Conservation (phyloP, 2,113 vertebrate species). For the Leucopsar rothschildi region DNA sequence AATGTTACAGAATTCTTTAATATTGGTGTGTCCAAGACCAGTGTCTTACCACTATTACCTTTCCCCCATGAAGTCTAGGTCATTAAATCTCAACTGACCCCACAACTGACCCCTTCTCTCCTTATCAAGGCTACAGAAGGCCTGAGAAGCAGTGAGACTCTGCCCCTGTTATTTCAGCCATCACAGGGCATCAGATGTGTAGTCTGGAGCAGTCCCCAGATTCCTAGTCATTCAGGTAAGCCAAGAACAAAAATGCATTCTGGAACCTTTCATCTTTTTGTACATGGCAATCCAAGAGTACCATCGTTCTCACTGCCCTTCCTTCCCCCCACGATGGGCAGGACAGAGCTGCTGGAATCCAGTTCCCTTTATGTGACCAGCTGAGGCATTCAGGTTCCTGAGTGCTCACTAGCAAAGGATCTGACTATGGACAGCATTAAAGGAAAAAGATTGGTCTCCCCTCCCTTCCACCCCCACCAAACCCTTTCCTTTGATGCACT, state of each 20-base stretch:
- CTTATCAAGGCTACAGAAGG: not conserved
- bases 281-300: not conserved
- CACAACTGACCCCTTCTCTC: not conserved
- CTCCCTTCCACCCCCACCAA: not conserved
- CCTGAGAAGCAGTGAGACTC: not conserved
- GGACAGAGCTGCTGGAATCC: not conserved
- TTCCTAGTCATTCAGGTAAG: not conserved
- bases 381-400: not conserved
- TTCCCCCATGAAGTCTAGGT: not conserved
- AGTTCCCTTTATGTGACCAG: not conserved
- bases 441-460: not conserved
- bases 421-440: not conserved
- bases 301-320: not conserved
- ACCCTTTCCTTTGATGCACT: constrained; percentile 3
- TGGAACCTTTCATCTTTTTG: not conserved
- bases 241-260: not conserved
- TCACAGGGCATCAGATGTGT: not conserved
- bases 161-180: not conserved
- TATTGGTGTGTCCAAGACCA: not conserved
- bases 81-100: not conserved
- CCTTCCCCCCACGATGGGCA: not conserved
- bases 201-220: not conserved
- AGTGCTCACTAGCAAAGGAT: not conserved
- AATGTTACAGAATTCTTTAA: not conserved
- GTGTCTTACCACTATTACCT: not conserved